Evolutionary conservation across 2,113 vertebrate genomes (phyloP).

Genomic region (Hyaena hyaena): DNA sequence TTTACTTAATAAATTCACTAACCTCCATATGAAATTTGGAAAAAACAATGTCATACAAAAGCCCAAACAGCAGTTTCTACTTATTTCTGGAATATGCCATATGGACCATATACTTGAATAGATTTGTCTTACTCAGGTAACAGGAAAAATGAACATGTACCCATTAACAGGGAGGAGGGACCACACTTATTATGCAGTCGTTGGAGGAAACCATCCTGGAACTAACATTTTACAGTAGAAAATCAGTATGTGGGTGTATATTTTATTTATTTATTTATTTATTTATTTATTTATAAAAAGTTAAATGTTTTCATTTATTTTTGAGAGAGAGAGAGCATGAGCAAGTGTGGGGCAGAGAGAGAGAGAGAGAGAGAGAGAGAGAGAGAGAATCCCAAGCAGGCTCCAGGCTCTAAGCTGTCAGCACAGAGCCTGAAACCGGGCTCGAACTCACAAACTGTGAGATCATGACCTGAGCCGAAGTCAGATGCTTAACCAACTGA

Average conservation of each 20-base stretch:
- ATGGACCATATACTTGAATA: not conserved
- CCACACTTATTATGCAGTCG: rapidly evolving
- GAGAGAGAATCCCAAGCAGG: no score
- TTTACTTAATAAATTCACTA: not conserved
- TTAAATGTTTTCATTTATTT: no score
- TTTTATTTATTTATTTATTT: no score
- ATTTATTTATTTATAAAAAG: no score
- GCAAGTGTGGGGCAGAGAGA: no score
- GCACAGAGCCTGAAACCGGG: no score
- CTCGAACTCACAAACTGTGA: no score
- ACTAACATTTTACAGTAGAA: not conserved
- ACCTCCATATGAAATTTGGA: not conserved
- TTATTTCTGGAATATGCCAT: not conserved
- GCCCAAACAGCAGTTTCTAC: not conserved
- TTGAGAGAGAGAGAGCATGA: no score
- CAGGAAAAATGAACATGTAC: not conserved
- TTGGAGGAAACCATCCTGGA: not conserved
- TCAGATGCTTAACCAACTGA: no score
- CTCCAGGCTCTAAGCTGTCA: no score
- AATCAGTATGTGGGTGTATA: not conserved
- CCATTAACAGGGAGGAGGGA: not conserved
- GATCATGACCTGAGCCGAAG: no score
- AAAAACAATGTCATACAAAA: not conserved
- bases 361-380: no score
- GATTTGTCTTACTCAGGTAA: not conserved